These are phyloP conservation scores for Corythucha ciliata DNA, from an alignment of 2,888 invertebrate species.

Conservation along the genomic window DNA sequence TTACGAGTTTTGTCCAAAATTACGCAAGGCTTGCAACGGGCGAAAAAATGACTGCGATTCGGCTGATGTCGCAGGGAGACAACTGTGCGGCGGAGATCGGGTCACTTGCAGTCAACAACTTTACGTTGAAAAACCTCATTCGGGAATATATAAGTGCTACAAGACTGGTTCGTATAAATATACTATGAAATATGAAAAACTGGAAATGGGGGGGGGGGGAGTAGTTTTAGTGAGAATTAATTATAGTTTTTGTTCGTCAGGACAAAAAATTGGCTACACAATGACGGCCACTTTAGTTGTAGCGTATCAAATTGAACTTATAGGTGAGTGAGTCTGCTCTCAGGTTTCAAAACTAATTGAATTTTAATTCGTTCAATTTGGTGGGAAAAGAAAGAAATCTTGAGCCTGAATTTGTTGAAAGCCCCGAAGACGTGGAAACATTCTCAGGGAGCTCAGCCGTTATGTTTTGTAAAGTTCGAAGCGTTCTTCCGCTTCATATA, in stretches of 20 bases:
- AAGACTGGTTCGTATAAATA: too few species aligned
- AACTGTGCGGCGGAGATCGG: too few species aligned
- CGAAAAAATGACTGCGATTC: too few species aligned
- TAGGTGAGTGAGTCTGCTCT: slow-evolving; percentile 8
- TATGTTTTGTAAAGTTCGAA: slow-evolving; percentile 10
- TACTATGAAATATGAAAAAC: too few species aligned
- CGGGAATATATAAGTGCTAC: slow-evolving; percentile 16
- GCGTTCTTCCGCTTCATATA: slow-evolving; percentile 11
- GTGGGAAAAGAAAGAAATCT: slow-evolving; percentile 9
- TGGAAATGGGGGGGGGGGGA: too few species aligned
- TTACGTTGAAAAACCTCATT: too few species aligned
- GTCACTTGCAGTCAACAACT: too few species aligned
- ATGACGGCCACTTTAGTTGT: slow-evolving; percentile 16
- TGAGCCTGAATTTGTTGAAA: slow-evolving; percentile 16
- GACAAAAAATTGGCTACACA: slow-evolving; percentile 8
- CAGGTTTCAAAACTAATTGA: neutral
- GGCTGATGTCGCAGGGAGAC: too few species aligned
- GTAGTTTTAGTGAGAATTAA: too few species aligned
- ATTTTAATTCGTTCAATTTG: neutral
- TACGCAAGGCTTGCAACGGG: too few species aligned
- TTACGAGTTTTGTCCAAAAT: too few species aligned
- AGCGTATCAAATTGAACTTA: slow-evolving; percentile 13
- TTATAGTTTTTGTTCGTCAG: too few species aligned
- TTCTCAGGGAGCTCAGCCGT: slow-evolving; percentile 15
- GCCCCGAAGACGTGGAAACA: slow-evolving; percentile 13